Evolutionary conservation across 2,888 invertebrate genomes (phyloP).

Genomic region (Ormia ochracea): DNA sequence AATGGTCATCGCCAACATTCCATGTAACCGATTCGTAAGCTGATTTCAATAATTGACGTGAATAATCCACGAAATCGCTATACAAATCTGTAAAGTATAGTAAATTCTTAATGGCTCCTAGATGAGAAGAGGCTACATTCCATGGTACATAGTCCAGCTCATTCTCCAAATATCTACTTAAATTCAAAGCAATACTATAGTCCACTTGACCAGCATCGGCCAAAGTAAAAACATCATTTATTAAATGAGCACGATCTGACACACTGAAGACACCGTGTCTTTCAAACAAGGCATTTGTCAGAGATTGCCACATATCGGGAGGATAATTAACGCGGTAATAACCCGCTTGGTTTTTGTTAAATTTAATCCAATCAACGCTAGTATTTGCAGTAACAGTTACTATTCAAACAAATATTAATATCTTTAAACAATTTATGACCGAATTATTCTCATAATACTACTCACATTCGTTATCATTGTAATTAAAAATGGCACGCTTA

Average conservation of each 20-base stretch:
- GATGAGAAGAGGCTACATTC: conserved; percentile 81
- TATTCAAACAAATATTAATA: conserved; percentile 32
- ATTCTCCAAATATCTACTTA: conserved; percentile 82
- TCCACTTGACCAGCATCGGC: conserved; percentile 84
- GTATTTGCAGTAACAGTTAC: conserved; percentile 77
- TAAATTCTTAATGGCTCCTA: conserved; percentile 78
- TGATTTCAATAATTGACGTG: conserved; percentile 79
- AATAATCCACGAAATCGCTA: conserved; percentile 80
- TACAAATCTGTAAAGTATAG: conserved; percentile 79
- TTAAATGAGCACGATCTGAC: conserved; percentile 86
- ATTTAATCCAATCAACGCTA: conserved; percentile 84
- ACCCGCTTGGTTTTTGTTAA: conserved; percentile 90
- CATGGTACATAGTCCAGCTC: conserved; percentile 88
- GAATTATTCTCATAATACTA: neutral
- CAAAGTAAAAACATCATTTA: conserved; percentile 89
- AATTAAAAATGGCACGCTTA: conserved; percentile 73
- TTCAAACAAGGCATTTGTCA: conserved; percentile 73
- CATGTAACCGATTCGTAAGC: conserved; percentile 82
- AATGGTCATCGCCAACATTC: conserved; percentile 78
- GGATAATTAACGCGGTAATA: conserved; percentile 93
- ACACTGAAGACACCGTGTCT: conserved; percentile 77
- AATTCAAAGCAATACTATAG: conserved; percentile 83
- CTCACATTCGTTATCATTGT: conserved; percentile 71
- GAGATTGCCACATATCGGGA: conserved; percentile 80
- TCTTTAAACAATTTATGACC: neutral